Conservation (phyloP, 2,113 vertebrate genomes). For the Megaceryle torquata region DNA sequence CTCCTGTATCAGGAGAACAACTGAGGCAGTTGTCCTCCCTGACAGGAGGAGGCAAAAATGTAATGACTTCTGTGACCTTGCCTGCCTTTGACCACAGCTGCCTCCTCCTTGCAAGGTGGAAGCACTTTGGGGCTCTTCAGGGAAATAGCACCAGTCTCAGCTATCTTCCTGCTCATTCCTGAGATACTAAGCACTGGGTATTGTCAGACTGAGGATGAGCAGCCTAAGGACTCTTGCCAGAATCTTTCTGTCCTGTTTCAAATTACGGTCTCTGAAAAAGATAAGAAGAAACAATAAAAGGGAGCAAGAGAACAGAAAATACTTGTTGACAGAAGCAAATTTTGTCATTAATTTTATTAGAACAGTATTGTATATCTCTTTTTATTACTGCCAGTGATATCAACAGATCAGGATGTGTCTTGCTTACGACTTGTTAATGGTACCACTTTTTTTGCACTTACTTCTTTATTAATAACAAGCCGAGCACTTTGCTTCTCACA, state of each 20-base stretch:
- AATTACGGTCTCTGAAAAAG: not conserved
- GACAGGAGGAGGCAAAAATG: not conserved
- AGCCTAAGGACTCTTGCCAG: not conserved
- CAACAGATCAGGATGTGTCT: not conserved
- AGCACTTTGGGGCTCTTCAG: not conserved
- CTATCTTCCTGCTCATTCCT: not conserved
- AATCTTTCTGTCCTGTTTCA: not conserved
- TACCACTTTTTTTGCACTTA: not conserved
- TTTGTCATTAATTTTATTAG: not conserved
- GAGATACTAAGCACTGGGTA: not conserved
- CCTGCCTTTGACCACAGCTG: not conserved
- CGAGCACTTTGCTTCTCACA: not conserved
- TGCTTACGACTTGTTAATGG: not conserved
- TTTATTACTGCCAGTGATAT: not conserved
- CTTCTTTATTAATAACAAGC: not conserved
- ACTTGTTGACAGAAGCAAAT: not conserved
- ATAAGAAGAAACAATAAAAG: not conserved
- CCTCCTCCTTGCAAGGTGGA: not conserved
- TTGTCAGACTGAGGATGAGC: not conserved
- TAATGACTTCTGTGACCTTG: not conserved
- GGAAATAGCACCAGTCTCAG: not conserved
- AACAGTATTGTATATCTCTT: not conserved
- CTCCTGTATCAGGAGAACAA: not conserved
- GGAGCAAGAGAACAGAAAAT: not conserved
- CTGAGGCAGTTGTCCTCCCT: too few species aligned